Evolutionary conservation across 2,888 invertebrate species (phyloP).

Genomic region (Sthenelais limicola): DNA sequence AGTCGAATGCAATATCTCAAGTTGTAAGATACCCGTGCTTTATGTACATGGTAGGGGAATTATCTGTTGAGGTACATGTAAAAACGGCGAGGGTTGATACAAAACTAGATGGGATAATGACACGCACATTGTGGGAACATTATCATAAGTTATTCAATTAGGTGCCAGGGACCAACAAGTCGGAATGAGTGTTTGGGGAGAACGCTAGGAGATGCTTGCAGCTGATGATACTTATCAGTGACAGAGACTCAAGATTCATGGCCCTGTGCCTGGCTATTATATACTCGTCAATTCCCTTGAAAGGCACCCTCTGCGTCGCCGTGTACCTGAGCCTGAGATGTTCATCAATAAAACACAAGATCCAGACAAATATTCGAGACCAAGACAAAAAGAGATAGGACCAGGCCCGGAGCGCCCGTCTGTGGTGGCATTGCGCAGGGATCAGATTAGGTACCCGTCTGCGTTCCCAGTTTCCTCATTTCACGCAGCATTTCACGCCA

Average conservation of each 20-base stretch:
- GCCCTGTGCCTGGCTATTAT: slow-evolving; percentile 25
- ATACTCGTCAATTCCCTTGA: slow-evolving; percentile 35
- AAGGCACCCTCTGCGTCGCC: slow-evolving; percentile 13
- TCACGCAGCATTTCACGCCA: too few species aligned
- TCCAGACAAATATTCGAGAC: too few species aligned
- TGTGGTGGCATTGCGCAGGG: too few species aligned
- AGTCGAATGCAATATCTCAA: too few species aligned
- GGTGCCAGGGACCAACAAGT: slow-evolving; percentile 13
- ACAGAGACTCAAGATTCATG: slow-evolving; percentile 19
- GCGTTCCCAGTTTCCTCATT: too few species aligned
- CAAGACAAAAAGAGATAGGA: too few species aligned
- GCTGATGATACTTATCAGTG: slow-evolving; percentile 21
- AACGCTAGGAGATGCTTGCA: background rate
- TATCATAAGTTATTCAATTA: slow-evolving; percentile 4
- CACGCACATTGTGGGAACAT: background rate
- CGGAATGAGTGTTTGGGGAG: slow-evolving; percentile 31
- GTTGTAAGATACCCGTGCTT: too few species aligned
- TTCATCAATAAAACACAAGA: too few species aligned
- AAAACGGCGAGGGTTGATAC: background rate
- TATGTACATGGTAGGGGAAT: too few species aligned
- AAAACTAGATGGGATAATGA: background rate
- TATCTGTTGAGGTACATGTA: background rate
- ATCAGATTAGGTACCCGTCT: too few species aligned
- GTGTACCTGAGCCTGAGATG: too few species aligned
- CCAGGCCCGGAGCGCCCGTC: too few species aligned